These are phyloP conservation scores for Brachypteracias leptosomus DNA, from an alignment of 2,113 vertebrate genomes.

Conservation along the genomic window DNA sequence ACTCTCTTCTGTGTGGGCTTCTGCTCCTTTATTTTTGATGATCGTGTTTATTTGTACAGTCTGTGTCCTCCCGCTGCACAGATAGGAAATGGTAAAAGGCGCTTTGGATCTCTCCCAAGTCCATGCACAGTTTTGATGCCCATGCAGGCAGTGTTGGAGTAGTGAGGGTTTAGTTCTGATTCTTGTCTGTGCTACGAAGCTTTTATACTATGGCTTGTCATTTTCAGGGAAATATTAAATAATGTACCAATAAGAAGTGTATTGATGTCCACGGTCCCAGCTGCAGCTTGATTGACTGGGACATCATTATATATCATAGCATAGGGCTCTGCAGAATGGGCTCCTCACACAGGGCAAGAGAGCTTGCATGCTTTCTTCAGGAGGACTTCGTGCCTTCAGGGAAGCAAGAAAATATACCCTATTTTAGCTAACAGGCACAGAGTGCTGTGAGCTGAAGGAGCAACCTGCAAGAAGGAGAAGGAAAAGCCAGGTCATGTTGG, in stretches of 20 bases:
- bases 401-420: not conserved
- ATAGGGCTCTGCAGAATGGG: not conserved
- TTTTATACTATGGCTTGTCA: not conserved
- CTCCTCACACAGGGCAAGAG: not conserved
- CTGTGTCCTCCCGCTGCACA: not conserved
- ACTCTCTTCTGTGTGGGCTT: not conserved
- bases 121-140: not conserved
- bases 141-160: not conserved
- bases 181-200: not conserved
- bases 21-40: not conserved
- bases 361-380: not conserved
- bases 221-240: not conserved
- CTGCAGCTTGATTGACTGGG: not conserved
- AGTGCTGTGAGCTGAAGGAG: not conserved
- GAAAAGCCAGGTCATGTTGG: not conserved
- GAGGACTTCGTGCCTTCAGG: not conserved
- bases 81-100: not conserved
- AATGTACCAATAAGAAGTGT: not conserved
- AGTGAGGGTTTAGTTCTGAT: not conserved
- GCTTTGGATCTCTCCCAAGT: not conserved
- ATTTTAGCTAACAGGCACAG: not conserved
- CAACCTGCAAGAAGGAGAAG: not conserved
- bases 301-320: fast-evolving
- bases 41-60: not conserved
- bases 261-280: fast-evolving